phyloP scores from a whole-genome alignment of 2,888 invertebrate genomes.

The Sinelater perroti region DNA sequence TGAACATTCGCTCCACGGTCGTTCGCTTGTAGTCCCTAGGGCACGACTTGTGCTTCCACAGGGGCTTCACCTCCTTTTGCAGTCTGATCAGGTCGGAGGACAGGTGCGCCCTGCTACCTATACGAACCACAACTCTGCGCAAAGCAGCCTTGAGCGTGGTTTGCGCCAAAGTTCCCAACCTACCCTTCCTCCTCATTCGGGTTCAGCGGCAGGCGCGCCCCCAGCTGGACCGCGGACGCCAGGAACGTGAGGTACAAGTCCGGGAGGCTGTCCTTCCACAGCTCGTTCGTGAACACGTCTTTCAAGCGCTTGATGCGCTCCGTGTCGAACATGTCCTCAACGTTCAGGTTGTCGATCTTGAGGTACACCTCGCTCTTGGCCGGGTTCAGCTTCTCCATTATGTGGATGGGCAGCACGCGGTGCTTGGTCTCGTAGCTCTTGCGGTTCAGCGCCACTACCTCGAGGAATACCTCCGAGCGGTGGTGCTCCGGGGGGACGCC shows the following conservation, averaged over 20 bases:
- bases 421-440: conserved; percentile 80
- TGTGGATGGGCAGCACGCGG: conserved; percentile 69
- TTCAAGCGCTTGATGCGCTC: conserved; percentile 76
- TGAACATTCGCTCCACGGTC: conserved; percentile 83
- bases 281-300: conserved; percentile 77
- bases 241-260: conserved; percentile 85
- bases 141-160: no score
- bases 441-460: conserved; percentile 80
- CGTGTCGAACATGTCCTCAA: conserved; percentile 83
- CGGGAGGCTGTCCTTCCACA: conserved; percentile 80
- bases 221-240: conserved; percentile 84
- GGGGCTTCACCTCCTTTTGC: conserved; percentile 82
- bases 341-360: conserved; percentile 89
- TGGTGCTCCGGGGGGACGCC: conserved; percentile 79
- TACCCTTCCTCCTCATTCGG: conserved; percentile 90
- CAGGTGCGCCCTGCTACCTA: conserved; percentile 80
- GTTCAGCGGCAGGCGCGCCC: conserved; percentile 81
- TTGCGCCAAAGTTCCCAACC: background rate
- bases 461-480: conserved; percentile 66
- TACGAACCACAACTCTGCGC: conserved; percentile 77
- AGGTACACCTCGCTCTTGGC: conserved; percentile 82
- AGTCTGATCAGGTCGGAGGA: conserved; percentile 74
- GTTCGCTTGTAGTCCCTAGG: conserved; percentile 85
- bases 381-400: conserved; percentile 72
- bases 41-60: conserved; percentile 80